A percentile compares a stretch with the other conserved stretches of the same genome.
Evolutionary conservation across 1,140 invertebrate genomes (phyloP).

Genomic region (Lucilia cuprina): DNA sequence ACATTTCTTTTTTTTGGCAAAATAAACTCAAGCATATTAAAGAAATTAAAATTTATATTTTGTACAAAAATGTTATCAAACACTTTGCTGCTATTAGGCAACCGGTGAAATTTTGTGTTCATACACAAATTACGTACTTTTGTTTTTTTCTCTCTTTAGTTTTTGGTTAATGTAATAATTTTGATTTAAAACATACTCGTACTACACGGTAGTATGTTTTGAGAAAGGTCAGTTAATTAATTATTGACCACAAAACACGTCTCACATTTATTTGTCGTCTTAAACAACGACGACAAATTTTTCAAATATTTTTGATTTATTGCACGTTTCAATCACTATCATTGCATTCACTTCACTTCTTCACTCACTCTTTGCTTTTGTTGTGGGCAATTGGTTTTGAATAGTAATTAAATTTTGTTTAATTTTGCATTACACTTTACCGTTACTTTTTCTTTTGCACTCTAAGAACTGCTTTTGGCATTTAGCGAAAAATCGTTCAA

Average conservation of each 20-base stretch:
- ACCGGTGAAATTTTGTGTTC: neutral
- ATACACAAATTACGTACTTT: neutral
- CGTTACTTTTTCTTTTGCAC: neutral
- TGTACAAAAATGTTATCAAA: neutral
- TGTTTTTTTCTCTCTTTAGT: neutral
- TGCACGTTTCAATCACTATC: neutral
- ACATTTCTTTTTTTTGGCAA: neutral
- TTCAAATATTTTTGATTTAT: neutral
- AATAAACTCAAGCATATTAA: neutral
- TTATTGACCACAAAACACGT: neutral
- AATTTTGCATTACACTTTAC: neutral
- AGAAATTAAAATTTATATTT: no score
- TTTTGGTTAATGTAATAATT: no score
- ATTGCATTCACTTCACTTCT: no score
- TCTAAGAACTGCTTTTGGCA: neutral
- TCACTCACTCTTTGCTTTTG: neutral
- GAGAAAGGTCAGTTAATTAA: neutral
- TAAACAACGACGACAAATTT: neutral
- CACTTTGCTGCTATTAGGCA: neutral
- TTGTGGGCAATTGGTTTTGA: neutral
- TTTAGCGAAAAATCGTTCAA: constrained; percentile 5
- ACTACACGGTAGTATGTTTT: neutral
- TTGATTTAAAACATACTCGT: neutral
- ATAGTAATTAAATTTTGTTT: neutral
- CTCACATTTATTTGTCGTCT: neutral